Evolutionary conservation across 2,888 invertebrate species (phyloP), one percentile per base, ranked within the genome.

Genomic region (Melanchra persicariae): DNA sequence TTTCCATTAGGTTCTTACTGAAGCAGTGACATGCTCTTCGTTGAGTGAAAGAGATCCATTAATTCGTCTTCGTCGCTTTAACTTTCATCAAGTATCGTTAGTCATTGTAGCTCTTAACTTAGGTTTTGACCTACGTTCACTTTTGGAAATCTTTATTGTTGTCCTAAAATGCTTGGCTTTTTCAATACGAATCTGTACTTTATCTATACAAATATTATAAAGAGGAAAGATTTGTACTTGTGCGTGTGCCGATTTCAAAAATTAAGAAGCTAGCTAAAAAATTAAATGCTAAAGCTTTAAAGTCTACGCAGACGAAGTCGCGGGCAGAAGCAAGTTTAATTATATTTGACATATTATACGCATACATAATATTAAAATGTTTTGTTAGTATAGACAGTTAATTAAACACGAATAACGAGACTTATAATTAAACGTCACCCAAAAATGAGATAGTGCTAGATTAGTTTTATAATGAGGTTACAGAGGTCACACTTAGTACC

Each of bases 1-100:
- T 76, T 55, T 65, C 45, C 45, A 66, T 76, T 74, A 65, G 26
- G 75, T 79, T 76, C 74, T 74, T 74, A 45, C 49, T 19, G 40
- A 19, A 45, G 9, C 10, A 45, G 30, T 19, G 74, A 61, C 75
- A 19, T 26, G 43, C 19, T 45, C 34, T 74, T 30, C 15, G n/a
- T 40, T 37, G 43, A 57, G 30, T 45, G 49, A 51, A 47, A 8
- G 24, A 49, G 34, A 17, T 51, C 59, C 45, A 63, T 47, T 69
- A 60, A 55, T 64, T 68, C n/a, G 8, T 63, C 70, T 81, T 43
- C 12, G 40, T 76, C 24, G 8, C 22, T 47, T 19, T 9, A 24
- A 60, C n/a, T 37, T 81, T 30, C 51, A 81, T 68, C 47, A 76
- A 76, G 47, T 55, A 60, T 76, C 54, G 12, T 79, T 70, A 52